Base-by-base conservation (phyloP, 2,797 vertebrate genomes). In the Clarias laeviceps region DNA sequence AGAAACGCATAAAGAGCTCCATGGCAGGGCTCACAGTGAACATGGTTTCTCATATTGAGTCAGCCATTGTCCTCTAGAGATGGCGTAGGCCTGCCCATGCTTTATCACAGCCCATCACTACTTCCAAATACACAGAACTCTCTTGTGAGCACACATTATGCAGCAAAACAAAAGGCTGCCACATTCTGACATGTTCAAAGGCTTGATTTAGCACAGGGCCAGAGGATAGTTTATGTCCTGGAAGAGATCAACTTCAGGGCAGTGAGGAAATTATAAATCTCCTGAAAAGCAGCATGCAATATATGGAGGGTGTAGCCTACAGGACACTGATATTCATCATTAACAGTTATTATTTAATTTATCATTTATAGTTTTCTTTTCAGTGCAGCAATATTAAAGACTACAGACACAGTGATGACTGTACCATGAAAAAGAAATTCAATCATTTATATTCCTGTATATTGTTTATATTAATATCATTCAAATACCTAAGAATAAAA, bases 1-100 rank as follows among this genome's bases (percentile, higher is more conserved):
- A 91, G 90, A 88, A 89, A 80, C 85, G 84, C 93, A 93, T 91
- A 93, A 93, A 94, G 90, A 86, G n/a, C 90, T 88, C 91, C 87
- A 91, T 85, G 84, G 92, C 93, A 92, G 90, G 84, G 90, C 91
- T 88, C 88, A 93, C 92, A 94, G 92, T 82, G 84, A 87, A 82
- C 84, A 92, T 91, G 92, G 90, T 87, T 93, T 93, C 90, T 92
- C n/a, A 54, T 92, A 94, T 92, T 94, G 93, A 94, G 94, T 92
- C 91, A 59, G 89, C 91, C 91, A 93, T 96, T 95, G 95, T 95
- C 91, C 92, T 93, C 87, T n/a, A 94, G 95, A 88, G 95, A 96
- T 92, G 94, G 94, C 95, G 94, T 95, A 95, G 95, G 94, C 95
- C 94, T 93, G 90, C 94, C 92, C 95, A 92, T 89, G 94, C 94